Evolutionary conservation across 2,113 vertebrate species (phyloP), one percentile per base, ranked within the genome.

Genomic region (Aptenodytes forsteri): DNA sequence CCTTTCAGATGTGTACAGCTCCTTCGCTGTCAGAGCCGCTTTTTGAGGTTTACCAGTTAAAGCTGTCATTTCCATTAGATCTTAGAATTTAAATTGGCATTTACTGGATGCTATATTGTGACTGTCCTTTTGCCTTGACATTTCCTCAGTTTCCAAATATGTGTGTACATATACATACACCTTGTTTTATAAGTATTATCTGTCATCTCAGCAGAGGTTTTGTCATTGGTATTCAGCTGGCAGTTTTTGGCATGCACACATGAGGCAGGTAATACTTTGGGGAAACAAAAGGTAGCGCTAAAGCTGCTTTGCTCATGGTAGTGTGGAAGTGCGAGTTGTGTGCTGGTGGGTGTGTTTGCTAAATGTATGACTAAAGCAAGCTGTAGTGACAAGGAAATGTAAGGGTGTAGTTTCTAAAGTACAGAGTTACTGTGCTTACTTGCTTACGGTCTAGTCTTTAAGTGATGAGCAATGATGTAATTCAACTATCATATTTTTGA

Each of bases 401-500:
- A 16, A 67, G 40, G 13, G 5, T 73, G 21, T 47, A 8, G 3
- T 70, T 81, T 70, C 72, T 81, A 3, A 84, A 83, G 64, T 42
- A 36, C 7, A 32, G 52, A 50, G 12, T 47, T 90, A 15, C 0
- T 78, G 22, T 11, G 15, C 42, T 73, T 54, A 27, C 29, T 87
- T 29, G 6, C 12, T 93, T 75, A 27, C 3, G 6, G 9, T 47
- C 54, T 81, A 9, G 55, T 78, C 9, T 0, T 44, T 82, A 69
- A 71, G 65, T 47, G 44, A 10, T 61, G 34, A 94, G 66, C 47
- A 69, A 32, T 44, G 62, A 38, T 83, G 32, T 50, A n/a, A 50
- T 90, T 93, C 32, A 85, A 38, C 5, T 71, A 46, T 32, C 17
- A 4, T 90, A 47, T 79, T 89, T 89, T 93, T 69, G 71, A 91